Conservation (phyloP, 2,888 invertebrate genomes). For the Hymenopus coronatus region DNA sequence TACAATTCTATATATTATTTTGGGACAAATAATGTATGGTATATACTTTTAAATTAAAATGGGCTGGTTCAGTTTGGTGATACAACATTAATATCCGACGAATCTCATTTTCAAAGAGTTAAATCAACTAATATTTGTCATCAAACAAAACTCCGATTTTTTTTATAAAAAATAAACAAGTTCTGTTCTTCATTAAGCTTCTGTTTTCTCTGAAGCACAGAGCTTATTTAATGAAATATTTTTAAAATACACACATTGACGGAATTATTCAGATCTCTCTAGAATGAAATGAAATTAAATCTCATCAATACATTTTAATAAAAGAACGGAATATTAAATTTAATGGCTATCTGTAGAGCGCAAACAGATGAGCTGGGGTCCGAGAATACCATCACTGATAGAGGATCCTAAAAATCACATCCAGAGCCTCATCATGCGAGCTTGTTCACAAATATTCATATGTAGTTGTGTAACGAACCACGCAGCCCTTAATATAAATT, state of each 20-base stretch:
- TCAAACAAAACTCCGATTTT: neutral
- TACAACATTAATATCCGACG: too few relatives aligned
- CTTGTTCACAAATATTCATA: neutral
- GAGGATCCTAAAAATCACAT: neutral
- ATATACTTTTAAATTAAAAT: too few relatives aligned
- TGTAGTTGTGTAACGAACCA: neutral
- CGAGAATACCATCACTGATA: neutral
- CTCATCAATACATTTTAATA: neutral
- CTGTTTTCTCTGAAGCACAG: neutral
- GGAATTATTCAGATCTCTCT: neutral
- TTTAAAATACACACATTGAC: neutral
- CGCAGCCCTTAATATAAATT: neutral
- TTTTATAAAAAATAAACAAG: neutral
- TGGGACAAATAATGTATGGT: too few relatives aligned
- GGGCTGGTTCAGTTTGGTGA: too few relatives aligned
- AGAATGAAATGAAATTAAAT: neutral
- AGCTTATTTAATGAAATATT: neutral
- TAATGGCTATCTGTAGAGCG: neutral
- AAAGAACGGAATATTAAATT: neutral
- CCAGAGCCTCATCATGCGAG: neutral
- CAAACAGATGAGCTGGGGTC: neutral
- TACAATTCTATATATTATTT: too few relatives aligned
- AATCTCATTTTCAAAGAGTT: neutral
- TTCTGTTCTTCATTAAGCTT: neutral
- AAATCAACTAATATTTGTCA: neutral